Evolutionary conservation across 2,888 invertebrate species (phyloP), one percentile per base, ranked within the genome.

Genomic region (Trichogramma evanescens): DNA sequence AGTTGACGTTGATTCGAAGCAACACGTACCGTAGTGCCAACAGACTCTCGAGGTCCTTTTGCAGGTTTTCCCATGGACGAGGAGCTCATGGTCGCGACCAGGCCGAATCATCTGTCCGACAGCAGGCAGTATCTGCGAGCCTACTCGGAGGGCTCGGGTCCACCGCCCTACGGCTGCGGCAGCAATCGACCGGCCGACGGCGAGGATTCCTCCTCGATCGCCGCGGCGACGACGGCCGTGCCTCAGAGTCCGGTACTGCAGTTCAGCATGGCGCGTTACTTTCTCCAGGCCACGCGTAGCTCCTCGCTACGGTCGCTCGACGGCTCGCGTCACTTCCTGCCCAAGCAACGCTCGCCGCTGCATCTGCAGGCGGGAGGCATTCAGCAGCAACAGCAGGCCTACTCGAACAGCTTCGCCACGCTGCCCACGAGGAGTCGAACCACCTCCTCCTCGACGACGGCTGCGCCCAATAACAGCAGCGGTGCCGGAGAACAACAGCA

Each of bases 51-150:
- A 26, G 26, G 26, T 26, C 26, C 26, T 26, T 67, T 73, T 72
- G 6, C 70, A 75, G 75, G 72, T 73, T 67, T 70, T 49, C 63
- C 70, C 53, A 61, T 72, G 56, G 73, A 74, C 59, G 73, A 74
- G 56, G 72, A 74, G 50, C 63, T 67, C 50, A 59, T 67, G 49
- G 56, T 52, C 46, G 64, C 66, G 43, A 54, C 66, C 46, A 63
- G 44, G 49, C 61, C 57, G 41, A 67, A 68, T 39, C 59, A 59
- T 45, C 62, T 61, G 8, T 6, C 50, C 26, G 64, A 63, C n/a
- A 64, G 63, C 26, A 63, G 39, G 10, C 50, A 54, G 8, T 49
- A 38, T 13, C 52, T 63, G 44, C 43, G 59, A 60, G 13, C 48
- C 8, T 53, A 41, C 26, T 49, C 53, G 43, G 48, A 48, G 42